Conservation (phyloP, 2,113 vertebrate genomes). For the Anguilla rostrata region DNA sequence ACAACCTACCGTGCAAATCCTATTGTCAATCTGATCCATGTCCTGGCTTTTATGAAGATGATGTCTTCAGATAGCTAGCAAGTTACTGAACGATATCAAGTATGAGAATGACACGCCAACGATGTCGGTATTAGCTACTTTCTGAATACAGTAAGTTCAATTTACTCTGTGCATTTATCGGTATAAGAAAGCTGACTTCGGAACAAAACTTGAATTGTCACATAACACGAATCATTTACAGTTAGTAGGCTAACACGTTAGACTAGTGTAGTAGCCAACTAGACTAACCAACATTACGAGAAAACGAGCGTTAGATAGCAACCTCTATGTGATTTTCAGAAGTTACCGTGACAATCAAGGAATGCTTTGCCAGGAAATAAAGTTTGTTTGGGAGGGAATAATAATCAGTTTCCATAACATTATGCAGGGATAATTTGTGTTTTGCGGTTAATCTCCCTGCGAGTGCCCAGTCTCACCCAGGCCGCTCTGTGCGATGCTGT, state of each 20-base stretch:
- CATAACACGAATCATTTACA: neutral
- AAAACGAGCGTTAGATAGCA: neutral
- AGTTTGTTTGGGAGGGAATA: neutral
- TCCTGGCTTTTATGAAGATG: constrained; percentile 7
- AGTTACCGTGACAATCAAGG: neutral
- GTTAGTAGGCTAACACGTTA: neutral
- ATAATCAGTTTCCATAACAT: constrained; percentile 2
- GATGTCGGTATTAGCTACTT: neutral
- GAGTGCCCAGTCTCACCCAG: neutral
- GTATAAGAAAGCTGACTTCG: neutral
- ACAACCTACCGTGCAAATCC: constrained; percentile 42
- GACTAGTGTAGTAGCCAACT: neutral
- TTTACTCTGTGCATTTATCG: neutral
- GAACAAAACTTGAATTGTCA: neutral
- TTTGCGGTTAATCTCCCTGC: neutral
- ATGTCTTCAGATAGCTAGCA: constrained; percentile 23
- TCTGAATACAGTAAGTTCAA: neutral
- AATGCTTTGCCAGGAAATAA: neutral
- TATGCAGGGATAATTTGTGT: neutral
- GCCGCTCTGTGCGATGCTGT: neutral
- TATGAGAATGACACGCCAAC: neutral
- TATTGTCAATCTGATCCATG: constrained; percentile 38
- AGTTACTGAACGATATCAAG: neutral
- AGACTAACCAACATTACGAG: neutral
- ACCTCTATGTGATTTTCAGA: neutral